Conservation (phyloP, 2,113 vertebrate genomes). For the Physeter macrocephalus region DNA sequence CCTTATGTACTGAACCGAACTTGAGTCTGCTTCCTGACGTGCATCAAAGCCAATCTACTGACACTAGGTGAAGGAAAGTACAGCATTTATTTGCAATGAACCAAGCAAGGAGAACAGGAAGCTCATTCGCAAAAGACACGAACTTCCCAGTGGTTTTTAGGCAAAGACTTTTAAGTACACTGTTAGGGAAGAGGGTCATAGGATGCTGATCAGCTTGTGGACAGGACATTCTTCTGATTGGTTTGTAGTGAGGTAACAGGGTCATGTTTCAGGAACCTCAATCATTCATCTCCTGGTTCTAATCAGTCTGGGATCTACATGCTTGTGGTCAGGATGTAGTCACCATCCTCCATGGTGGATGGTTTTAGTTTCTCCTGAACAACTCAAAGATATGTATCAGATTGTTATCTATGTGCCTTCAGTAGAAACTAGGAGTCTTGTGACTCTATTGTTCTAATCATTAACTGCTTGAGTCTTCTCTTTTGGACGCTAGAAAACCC, state of each 20-base stretch:
- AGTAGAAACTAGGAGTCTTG: background rate
- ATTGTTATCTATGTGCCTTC: background rate
- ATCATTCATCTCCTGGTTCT: background rate
- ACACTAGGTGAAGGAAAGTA: background rate
- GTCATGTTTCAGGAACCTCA: background rate
- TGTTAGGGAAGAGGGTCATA: background rate
- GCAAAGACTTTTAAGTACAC: too few species aligned
- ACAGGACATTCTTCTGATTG: background rate
- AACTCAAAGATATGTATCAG: background rate
- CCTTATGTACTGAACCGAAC: background rate
- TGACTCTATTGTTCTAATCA: background rate
- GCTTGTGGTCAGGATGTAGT: background rate
- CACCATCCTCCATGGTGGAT: background rate
- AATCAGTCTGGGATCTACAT: background rate
- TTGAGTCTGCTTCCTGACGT: background rate
- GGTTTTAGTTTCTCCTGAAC: background rate
- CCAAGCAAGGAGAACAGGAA: too few species aligned
- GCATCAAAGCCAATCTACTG: background rate
- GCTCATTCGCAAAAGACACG: too few species aligned
- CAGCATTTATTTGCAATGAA: background rate
- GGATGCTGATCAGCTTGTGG: background rate
- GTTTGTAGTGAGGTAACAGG: background rate
- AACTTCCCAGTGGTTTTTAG: too few species aligned
- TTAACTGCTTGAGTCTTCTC: background rate
- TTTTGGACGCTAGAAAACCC: background rate